A percentile compares a stretch with the other conserved stretches of the same genome.
These are phyloP conservation scores for Chaetophractus vellerosus DNA, from an alignment of 2,797 vertebrate species.

Conservation along the genomic window DNA sequence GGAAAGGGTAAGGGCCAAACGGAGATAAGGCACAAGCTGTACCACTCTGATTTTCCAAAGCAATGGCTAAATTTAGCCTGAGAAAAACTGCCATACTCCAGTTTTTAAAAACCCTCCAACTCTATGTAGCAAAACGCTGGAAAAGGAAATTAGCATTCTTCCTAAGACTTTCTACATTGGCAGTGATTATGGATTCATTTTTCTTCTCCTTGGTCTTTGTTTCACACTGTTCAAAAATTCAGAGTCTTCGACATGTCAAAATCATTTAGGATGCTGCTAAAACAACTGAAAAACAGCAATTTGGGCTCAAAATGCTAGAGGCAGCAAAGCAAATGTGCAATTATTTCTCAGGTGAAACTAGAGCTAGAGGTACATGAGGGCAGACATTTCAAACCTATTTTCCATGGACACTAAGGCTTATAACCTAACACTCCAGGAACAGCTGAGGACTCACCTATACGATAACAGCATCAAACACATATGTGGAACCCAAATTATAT, in stretches of 20 bases:
- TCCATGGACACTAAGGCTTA: neutral
- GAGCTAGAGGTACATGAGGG: accelerated
- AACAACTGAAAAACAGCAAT: accelerated
- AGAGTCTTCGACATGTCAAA: neutral
- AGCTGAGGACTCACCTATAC: neutral
- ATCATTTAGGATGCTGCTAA: neutral
- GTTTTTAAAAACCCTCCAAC: slow-evolving; percentile 72
- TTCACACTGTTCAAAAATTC: neutral
- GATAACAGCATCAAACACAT: accelerated
- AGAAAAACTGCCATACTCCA: slow-evolving; percentile 57
- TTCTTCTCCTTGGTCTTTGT: neutral
- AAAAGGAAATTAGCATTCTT: neutral
- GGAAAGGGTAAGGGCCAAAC: slow-evolving; percentile 54
- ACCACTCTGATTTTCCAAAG: slow-evolving; percentile 85
- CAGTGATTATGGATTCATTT: accelerated
- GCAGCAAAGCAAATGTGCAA: accelerated
- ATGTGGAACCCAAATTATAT: accelerated
- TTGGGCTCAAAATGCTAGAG: neutral
- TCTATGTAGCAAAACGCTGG: neutral
- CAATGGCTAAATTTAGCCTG: slow-evolving; percentile 85
- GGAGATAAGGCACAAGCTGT: slow-evolving; percentile 81
- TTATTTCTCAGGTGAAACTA: neutral
- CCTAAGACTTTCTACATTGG: neutral
- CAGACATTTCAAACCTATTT: neutral
- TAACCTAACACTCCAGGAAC: neutral